Evolutionary conservation across 1,140 invertebrate species (phyloP).

Genomic region (Thrips palmi): DNA sequence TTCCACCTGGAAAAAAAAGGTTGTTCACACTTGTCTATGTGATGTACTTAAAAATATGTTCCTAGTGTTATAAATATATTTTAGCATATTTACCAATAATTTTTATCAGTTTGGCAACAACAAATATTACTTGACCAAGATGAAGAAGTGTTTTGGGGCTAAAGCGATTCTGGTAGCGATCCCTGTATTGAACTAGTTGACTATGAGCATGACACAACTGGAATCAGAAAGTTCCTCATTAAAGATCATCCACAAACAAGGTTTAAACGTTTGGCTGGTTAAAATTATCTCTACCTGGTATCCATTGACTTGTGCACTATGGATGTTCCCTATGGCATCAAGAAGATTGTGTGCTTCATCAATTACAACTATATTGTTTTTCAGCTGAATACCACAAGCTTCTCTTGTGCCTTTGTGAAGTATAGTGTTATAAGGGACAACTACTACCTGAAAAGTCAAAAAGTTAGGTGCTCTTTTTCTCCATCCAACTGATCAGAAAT

Average conservation of each 20-base stretch:
- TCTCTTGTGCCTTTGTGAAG: slow-evolving; percentile 72
- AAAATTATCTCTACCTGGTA: slow-evolving; percentile 30
- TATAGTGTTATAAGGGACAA: slow-evolving; percentile 75
- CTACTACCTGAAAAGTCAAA: slow-evolving; percentile 31
- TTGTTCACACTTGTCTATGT: neutral
- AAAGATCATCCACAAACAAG: neutral
- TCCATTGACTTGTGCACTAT: slow-evolving; percentile 53
- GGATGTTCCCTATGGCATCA: slow-evolving; percentile 72
- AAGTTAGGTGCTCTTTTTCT: neutral
- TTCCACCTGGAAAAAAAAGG: slow-evolving; percentile 18
- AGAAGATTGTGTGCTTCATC: slow-evolving; percentile 97
- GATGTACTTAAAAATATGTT: slow-evolving; percentile 8
- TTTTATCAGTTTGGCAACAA: slow-evolving; percentile 56
- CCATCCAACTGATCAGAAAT: neutral
- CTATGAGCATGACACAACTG: slow-evolving; percentile 35
- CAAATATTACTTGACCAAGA: slow-evolving; percentile 72
- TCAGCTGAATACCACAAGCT: slow-evolving; percentile 64
- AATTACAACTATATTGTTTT: slow-evolving; percentile 75
- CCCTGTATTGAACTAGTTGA: slow-evolving; percentile 61
- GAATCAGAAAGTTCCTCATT: slow-evolving; percentile 7
- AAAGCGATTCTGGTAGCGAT: slow-evolving; percentile 55
- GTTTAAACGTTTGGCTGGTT: neutral
- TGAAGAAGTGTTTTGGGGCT: slow-evolving; percentile 66
- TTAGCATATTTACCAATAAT: slow-evolving; percentile 36
- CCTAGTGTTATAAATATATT: slow-evolving; percentile 10